Evolutionary conservation across 2,113 vertebrate species (phyloP).

Genomic region (Notothenia rossii): DNA sequence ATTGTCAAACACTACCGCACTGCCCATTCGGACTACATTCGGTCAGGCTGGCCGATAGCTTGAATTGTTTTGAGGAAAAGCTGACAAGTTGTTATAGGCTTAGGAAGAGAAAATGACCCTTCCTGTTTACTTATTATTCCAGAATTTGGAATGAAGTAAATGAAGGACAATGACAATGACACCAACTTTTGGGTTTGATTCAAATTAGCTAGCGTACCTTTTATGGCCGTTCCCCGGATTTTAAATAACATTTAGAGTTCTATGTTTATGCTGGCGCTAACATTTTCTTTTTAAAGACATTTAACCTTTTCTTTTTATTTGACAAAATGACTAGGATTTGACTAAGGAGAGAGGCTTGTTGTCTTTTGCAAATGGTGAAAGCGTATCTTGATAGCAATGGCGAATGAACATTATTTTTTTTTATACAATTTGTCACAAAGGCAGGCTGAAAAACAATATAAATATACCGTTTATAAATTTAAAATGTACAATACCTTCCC

Average conservation of each 20-base stretch:
- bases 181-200: neutral
- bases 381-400: neutral
- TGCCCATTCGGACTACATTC: slow-evolving; percentile 10
- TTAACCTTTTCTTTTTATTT: no score
- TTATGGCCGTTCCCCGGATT: neutral
- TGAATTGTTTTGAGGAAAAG: neutral
- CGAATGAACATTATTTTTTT: no score
- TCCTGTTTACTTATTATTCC: neutral
- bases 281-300: no score
- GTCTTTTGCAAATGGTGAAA: neutral
- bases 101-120: no score
- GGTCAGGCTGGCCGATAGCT: neutral
- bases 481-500: neutral
- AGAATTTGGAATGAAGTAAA: neutral
- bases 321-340: neutral
- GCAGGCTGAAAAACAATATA: neutral
- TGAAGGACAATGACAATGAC: no score
- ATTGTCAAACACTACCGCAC: neutral
- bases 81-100: neutral
- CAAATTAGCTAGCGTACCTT: neutral
- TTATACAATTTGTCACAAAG: neutral
- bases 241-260: neutral
- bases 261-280: no score
- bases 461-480: neutral
- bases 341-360: neutral